Base-by-base conservation (phyloP, 2,797 vertebrate genomes). In the Protosalanx chinensis region DNA sequence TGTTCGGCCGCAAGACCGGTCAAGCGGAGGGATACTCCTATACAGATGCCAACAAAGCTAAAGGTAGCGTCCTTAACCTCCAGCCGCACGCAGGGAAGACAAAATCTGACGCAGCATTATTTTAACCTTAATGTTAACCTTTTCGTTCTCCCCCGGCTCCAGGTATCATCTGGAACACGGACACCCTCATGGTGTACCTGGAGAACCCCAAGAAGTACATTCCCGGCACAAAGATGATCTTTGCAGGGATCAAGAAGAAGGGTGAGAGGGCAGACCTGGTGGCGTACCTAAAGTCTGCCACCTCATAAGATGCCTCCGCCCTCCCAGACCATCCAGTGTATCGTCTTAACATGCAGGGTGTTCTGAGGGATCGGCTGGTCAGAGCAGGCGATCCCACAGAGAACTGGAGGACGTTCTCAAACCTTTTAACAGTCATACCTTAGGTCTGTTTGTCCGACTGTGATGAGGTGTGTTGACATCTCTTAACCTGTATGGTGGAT, bases 191-290 rank as follows among this genome's bases (percentile, higher is more conserved):
- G 81, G 79, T 94, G 33, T 96, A 96, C 86, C 88, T 97, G 89
- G 93, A 96, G 78, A 96, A 96, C 77, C 93, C 94, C 30, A 96
- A 96, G 91, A 97, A 97, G 84, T 95, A 94, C 85, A 96, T 95
- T 85, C 93, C 93, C 72, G 93, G 92, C 82, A 97, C 92, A 66
- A 96, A 96, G 92, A 95, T 94, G 87, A 87, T 95, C 84, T 98
- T 97, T 59, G 91, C 91, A 71, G 93, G 94, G 61, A 93, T 96
- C 86, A 96, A 94, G 84, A 96, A 96, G 93, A 94, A 95, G 89
- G 90, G 70, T 0, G 94, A 96, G 72, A 92, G 93, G 33, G n/a
- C 83, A 35, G 93, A 95, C 79, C 86, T 96, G 12, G 90, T 94
- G 79, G 90, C 89, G 8, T 96, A 95, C 79, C 89, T 97, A 53